Base-by-base conservation (phyloP, 2,113 vertebrate species). In the Tretioscincus oriximinensis region DNA sequence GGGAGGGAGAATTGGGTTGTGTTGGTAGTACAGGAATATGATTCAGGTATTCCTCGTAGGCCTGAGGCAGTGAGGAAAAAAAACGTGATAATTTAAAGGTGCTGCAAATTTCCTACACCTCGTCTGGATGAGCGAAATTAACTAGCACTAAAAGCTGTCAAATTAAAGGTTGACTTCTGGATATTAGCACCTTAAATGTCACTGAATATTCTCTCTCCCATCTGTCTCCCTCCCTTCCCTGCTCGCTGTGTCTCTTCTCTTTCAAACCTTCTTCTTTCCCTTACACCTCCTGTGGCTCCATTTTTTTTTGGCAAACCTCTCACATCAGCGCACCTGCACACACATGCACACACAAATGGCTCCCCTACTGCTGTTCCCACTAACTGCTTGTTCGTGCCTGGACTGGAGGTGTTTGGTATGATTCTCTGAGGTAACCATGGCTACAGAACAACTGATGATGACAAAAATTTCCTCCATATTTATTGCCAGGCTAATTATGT, bases 141-240 rank as follows among this genome's bases (percentile, higher is more conserved):
- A 95, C 93, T 94, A 93, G 94, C 94, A 94, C 93, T 95, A 95
- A 95, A 95, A 95, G 95, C 93, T 96, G 94, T 95, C 93, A 96
- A 95, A 96, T 96, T 96, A 96, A 96, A 96, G 94, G 95, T 96
- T 96, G 95, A 95, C 94, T 96, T 96, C 91, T 91, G 92, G 93
- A 95, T 94, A 96, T 95, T 94, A 95, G 95, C 94, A 92, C 94
- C 94, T 95, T 94, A 95, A 95, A 95, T 96, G 94, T 95, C 95
- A 95, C 93, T 6, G 91, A 92, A 92, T 95, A 93, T 92, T 94
- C 93, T 88, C 71, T 1, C 0, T 90, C 77, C 91, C 81, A 81
- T 73, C 83, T 58, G 85, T 84, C 77, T 81, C 87, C 1, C 80
- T 70, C 81, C 58, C 64, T 81, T 79, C 77, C 47, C 67, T 61